Evolutionary conservation across 1,140 invertebrate genomes (phyloP), one percentile per base, ranked within the genome.

Genomic region (Pseudomyrmex flavicornis): DNA sequence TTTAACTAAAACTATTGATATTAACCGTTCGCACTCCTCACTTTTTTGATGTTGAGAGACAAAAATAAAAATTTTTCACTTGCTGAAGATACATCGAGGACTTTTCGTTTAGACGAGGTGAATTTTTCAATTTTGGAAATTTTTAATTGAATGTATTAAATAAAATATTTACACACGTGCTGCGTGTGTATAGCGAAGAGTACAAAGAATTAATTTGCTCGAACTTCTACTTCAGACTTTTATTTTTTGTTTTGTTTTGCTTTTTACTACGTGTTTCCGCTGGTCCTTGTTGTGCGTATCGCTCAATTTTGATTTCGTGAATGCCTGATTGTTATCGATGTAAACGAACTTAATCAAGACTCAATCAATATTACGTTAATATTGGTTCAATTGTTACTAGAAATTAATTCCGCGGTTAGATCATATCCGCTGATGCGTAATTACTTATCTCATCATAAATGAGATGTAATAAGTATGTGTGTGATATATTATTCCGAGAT

Each of bases 281-380:
- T 89, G 86, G 86, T 88, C 88, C 86, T 75, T 20, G 48, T 82
- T 88, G 86, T 87, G 86, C 86, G 86, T 88, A 75, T 87, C 22
- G 69, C 85, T 83, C 44, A 83, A 76, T 83, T 83, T 83, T 15
- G 46, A 74, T 82, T 74, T 17, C 13, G 46, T 46, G 12, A 74
- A 62, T 46, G 17, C 35, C 69, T 26, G 48, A 63, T 52, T 35
- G 35, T 35, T 50, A 52, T 82, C 9, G 7, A 48, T 20, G 10
- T 26, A 63, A 22, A 50, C 22, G 46, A 15, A 52, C 10, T 26
- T 75, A 12, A 72, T 59, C 2, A 48, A 13, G 12, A 66, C 35
- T 13, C 35, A 9, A 15, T 66, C 46, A 22, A 66, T 44, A 15
- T 66, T 35, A 44, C n/a, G 8, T 65, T 13, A 62, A 0, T 26